phyloP scores from a whole-genome alignment of 2,113 vertebrate species.

The Notiomystis cincta region DNA sequence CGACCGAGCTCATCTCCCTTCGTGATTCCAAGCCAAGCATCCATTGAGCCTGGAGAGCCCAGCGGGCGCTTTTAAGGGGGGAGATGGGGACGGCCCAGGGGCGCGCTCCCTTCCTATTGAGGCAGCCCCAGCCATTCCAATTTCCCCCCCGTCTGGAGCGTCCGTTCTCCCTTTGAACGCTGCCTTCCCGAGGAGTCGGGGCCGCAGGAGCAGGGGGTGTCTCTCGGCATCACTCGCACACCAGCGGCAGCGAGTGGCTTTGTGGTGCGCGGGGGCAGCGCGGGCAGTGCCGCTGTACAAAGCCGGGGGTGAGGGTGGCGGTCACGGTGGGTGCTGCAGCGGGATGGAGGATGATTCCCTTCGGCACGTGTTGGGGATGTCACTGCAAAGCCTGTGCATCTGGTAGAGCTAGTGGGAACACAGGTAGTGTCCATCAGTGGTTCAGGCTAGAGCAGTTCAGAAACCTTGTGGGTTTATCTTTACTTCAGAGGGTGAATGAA shows the following conservation, averaged over 20 bases:
- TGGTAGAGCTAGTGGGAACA: background rate
- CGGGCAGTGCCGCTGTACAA: background rate
- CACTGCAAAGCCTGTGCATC: background rate
- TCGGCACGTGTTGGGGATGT: background rate
- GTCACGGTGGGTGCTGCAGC: background rate
- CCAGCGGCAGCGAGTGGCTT: background rate
- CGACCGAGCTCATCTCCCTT: rapidly evolving
- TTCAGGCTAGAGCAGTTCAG: background rate
- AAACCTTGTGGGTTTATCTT: background rate
- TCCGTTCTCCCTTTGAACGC: background rate
- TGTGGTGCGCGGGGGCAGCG: background rate
- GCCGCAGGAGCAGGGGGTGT: background rate
- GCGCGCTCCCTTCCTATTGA: background rate
- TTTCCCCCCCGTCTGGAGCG: rapidly evolving
- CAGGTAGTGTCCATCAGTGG: rapidly evolving
- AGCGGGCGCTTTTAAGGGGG: background rate
- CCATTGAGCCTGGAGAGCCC: background rate
- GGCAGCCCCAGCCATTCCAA: background rate
- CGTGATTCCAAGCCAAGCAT: background rate
- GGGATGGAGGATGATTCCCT: background rate
- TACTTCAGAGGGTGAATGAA: background rate
- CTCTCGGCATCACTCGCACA: background rate
- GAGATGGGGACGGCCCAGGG: rapidly evolving
- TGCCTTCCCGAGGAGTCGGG: background rate
- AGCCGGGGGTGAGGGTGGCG: background rate